These are phyloP conservation scores for Neostethus bicornis DNA, from an alignment of 2,797 vertebrate genomes.

Conservation along the genomic window DNA sequence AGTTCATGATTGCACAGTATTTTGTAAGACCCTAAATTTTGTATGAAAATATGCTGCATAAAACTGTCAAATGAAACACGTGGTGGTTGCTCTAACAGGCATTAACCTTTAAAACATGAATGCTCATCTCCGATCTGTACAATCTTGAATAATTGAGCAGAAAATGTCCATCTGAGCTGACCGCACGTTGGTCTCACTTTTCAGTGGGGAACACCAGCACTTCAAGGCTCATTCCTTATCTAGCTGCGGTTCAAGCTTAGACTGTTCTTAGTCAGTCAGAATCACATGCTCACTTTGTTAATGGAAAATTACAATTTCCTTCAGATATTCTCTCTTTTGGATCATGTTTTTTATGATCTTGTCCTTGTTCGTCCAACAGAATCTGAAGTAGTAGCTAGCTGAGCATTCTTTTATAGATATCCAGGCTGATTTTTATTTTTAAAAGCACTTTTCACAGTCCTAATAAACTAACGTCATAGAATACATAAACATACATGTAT, in stretches of 20 bases:
- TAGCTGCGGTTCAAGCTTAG: constrained; percentile 20
- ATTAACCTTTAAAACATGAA: background rate
- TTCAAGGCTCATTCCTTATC: constrained; percentile 45
- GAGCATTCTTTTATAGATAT: background rate
- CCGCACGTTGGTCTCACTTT: constrained; percentile 18
- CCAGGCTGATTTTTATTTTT: background rate
- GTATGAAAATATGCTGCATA: too few species aligned
- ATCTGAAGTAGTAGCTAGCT: constrained; percentile 3
- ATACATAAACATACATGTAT: too few species aligned
- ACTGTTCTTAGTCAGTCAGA: constrained; percentile 2
- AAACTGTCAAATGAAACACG: background rate
- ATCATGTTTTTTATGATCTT: background rate
- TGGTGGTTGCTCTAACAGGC: background rate
- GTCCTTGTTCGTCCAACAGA: background rate
- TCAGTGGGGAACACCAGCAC: constrained; percentile 14
- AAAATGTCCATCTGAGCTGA: constrained; percentile 30
- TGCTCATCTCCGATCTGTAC: background rate
- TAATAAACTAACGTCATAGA: too few species aligned
- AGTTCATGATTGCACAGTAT: background rate
- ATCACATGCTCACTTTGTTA: constrained; percentile 7
- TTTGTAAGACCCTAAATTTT: background rate
- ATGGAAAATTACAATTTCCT: background rate
- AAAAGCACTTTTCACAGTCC: too few species aligned
- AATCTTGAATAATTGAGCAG: constrained; percentile 55
- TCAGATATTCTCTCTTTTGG: too few species aligned